Base-by-base conservation (phyloP, 2,797 vertebrate species). In the Potorous gilbertii region DNA sequence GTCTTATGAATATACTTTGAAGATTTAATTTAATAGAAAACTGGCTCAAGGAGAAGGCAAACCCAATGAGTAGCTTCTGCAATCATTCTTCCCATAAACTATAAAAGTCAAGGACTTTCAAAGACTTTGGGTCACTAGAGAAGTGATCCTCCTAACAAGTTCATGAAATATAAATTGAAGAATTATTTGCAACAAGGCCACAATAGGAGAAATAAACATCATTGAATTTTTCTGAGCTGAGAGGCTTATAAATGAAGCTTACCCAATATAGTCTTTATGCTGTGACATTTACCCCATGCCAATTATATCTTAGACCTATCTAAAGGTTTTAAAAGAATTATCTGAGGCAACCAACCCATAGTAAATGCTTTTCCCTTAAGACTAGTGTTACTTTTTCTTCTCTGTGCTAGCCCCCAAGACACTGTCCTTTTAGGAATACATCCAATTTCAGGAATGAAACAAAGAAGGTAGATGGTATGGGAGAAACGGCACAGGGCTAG, bases 11-110 rank as follows among this genome's bases (percentile, higher is more conserved):
- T 91, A 54, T 56, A 50, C 74, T 57, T 89, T 96, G 54, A 12
- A 95, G 92, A 94, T 94, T 96, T 95, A 93, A 95, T 93, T 92
- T 91, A 92, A 96, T 57, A 93, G 91, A 93, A 95, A 91, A 27
- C 3, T 18, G 62, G 40, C 50, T 95, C 54, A 90, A 95, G 74
- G 59, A 96, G 92, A 93, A 95, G 87, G 40, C 40, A 90, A 92
- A 89, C 55, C 62, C 93, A 98, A 95, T 93, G 91, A 96, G 96
- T 95, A 93, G 90, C 40, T 87, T 87, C 40, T 90, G 92, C 66
- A 93, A 81, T 94, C 89, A 93, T 94, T 81, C 28, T 46, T 87
- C 13, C 93, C 34, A 90, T 90, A 89, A 95, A 95, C 90, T 93
- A 52, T 94, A 66, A 97, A 55, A 93, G 92, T 34, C 87, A 91